Base-by-base conservation (phyloP, 2,888 invertebrate species). In the Rhyacophila evoluta region DNA sequence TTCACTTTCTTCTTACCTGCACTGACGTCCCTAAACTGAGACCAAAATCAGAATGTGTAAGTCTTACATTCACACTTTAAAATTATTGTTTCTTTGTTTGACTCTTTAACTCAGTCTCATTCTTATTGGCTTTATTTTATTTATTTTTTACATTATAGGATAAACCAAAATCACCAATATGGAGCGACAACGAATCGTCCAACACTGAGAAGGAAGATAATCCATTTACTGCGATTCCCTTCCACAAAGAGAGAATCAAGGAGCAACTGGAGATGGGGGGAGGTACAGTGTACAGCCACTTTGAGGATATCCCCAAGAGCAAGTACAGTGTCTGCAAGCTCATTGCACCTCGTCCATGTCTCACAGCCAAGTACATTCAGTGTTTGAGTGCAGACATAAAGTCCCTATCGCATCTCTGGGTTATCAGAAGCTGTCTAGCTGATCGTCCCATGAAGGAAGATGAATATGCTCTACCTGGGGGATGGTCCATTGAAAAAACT, bases 331-430 rank as follows among this genome's bases (percentile, higher is more conserved):
- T 87, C 0, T 91, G 91, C 82, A 91, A 89, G 83, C 86, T 93
- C 37, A 91, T 95, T 76, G 92, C 95, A 0, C 93, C 94, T 6
- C 90, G 93, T 12, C 93, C 94, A 41, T 94, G 94, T 83, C 88
- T 92, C 75, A 95, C 95, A 0, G 92, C 93, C 8, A 95, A 95
- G 84, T 94, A 93, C 86, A 89, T 95, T 83, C 91, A 93, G 82
- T 94, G 94, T 82, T 85, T 95, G 41, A 93, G 94, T 0, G 91
- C 91, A 0, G 92, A 92, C 79, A 90, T 95, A 0, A 84, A 88
- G 25, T 91, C 92, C 4, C 87, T 94, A 2, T 92, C 92, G 67
- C 94, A 95, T 86, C 90, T 89, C 77, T 96, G 95, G 95, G 90
- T 95, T 74, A 91, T 93, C 33, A 87, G 91, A 83, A 92, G 92